Evolutionary conservation across 2,113 vertebrate species (phyloP), one percentile per base, ranked within the genome.

Genomic region (Dipodomys stephensi): DNA sequence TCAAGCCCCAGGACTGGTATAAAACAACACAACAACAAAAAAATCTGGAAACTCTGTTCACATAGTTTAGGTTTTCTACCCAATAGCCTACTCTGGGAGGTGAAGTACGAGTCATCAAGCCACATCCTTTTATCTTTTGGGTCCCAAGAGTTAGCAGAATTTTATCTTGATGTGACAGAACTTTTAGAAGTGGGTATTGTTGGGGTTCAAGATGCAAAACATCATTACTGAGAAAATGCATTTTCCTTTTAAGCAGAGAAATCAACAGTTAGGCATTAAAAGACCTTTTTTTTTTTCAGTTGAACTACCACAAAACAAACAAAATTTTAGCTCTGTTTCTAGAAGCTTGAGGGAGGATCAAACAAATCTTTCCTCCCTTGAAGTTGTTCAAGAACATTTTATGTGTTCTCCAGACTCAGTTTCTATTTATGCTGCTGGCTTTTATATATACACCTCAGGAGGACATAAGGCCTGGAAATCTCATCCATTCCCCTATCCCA

Each of bases 271-370:
- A 20, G 27, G 71, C 53, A 77, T 62, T 73, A 35, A 77, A 91
- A 94, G 77, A 67, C 28, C 46, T 39, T 53, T 57, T 57, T 57
- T 57, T 57, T 57, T 4, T 18, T 57, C 53, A 85, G 53, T 60
- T 32, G 64, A 91, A 91, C 92, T 85, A 81, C 95, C 90, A 86
- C 90, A 96, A 93, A 95, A 95, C 94, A 97, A 97, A 96, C 95
- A 95, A 94, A 97, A 65, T 94, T 69, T 96, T 85, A 95, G 94
- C 90, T 82, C 18, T 0, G 71, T 87, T 94, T 95, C 96, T 96
- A 90, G 96, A 96, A 97, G 91, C 84, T 90, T 85, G 65, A 44
- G 92, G 16, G 94, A 92, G 86, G 90, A 96, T 97, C 93, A 96
- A 96, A 96, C 22, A 82, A 87, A 35, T 19, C 87, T 83, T 72